Evolutionary conservation across 1,140 invertebrate genomes (phyloP).

Genomic region (Neodiprion lecontei): DNA sequence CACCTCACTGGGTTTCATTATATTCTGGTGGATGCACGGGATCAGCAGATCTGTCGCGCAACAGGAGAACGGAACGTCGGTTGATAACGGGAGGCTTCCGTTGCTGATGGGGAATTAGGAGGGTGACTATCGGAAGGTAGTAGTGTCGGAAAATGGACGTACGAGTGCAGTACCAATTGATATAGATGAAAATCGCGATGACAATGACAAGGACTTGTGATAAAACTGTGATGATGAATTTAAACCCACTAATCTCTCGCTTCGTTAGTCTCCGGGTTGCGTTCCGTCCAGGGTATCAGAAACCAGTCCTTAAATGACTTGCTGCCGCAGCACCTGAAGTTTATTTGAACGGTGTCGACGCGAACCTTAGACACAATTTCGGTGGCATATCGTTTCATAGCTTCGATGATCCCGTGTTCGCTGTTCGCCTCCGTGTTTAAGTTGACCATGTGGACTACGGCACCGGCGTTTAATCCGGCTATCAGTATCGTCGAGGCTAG

Average conservation of each 20-base stretch:
- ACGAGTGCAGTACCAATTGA: no score
- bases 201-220: neutral
- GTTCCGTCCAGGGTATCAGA: conserved; percentile 23
- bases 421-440: conserved; percentile 23
- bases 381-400: conserved; percentile 26
- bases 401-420: conserved; percentile 23
- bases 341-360: conserved; percentile 28
- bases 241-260: conserved; percentile 1
- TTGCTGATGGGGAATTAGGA: neutral
- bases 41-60: conserved; percentile 22
- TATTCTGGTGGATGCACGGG: conserved; percentile 22
- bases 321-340: conserved; percentile 33
- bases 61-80: conserved; percentile 36
- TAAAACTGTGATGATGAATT: neutral
- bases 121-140: no score
- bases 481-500: conserved; percentile 30
- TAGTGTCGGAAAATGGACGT: no score
- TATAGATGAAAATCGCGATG: no score
- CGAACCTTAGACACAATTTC: conserved; percentile 18
- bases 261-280: conserved; percentile 9
- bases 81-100: neutral
- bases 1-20: conserved; percentile 14
- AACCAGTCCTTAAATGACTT: conserved; percentile 34
- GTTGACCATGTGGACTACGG: conserved; percentile 16
- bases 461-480: conserved; percentile 19